Conservation (phyloP, 2,888 invertebrate genomes). For the Lasioglossum calceatum region DNA sequence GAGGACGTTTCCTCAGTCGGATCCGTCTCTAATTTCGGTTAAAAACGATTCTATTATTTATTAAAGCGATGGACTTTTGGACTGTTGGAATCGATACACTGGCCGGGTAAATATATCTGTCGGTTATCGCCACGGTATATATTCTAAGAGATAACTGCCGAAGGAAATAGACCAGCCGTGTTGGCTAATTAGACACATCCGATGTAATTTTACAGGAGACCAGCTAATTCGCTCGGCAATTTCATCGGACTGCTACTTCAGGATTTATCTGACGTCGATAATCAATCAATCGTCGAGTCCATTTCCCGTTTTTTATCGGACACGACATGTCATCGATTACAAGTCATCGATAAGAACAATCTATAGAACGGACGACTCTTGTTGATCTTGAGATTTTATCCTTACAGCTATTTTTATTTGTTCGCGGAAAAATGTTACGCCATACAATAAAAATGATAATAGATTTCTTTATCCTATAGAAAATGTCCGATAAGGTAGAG, state of each 20-base stretch:
- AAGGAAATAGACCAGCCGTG: slow-evolving; percentile 22
- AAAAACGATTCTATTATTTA: slow-evolving; percentile 28
- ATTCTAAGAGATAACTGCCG: neutral
- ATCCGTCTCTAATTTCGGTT: neutral
- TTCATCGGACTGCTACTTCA: neutral
- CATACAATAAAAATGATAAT: neutral
- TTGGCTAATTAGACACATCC: neutral
- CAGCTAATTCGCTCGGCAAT: neutral
- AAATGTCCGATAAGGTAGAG: neutral
- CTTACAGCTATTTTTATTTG: neutral
- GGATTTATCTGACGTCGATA: neutral
- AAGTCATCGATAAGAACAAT: neutral
- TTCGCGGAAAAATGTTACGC: neutral
- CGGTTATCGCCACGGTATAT: neutral
- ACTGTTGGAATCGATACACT: slow-evolving; percentile 31
- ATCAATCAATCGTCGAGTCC: neutral
- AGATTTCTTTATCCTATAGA: neutral
- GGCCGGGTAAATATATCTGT: slow-evolving; percentile 23
- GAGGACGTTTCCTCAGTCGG: neutral
- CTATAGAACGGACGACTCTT: neutral
- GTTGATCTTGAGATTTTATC: neutral
- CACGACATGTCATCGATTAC: slow-evolving; percentile 9
- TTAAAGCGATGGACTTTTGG: slow-evolving; percentile 31
- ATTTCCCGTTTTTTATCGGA: neutral
- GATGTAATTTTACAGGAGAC: neutral